Base-by-base conservation (phyloP, 2,888 invertebrate genomes). In the Callyntrura guangdongensis region DNA sequence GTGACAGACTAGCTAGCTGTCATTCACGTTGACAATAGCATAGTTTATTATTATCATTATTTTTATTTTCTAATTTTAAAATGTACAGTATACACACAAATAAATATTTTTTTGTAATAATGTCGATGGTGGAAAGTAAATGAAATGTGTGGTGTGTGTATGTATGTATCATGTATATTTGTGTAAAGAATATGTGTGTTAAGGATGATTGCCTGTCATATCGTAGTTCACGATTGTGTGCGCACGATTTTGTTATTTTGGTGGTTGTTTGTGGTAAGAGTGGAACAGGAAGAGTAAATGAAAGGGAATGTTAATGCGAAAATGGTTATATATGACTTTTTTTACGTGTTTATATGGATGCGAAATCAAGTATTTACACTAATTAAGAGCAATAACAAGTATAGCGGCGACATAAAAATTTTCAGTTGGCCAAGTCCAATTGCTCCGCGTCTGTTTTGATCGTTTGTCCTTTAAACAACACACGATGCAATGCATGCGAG, bases 1-100 rank as follows among this genome's bases (percentile, higher is more conserved):
- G 53, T 82, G 81, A 69, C 82, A 59, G 87, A 59, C 81, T 88
- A 53, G 82, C 81, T 88, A 53, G 82, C 81, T 88, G 82, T 88
- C 87, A 69, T 67, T 83, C 83, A 81, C 79, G 56, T 53, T 67
- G 72, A 82, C 53, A 81, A 81, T 53, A 88, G 56, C 49, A 79
- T 81, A 56, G 83, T 67, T 67, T 67, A 27, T 67, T 49, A 83
- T 83, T 74, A 47, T 79, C 8, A 47, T 36, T 36, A 36, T 56
- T 36, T 86, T 22, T 86, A 61, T 86, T 86, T 22, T 79, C 36
- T 36, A 36, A 36, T 6, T 36, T 36, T 36, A 36, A 36, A 36
- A 36, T 36, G 36, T 36, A 25, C 69, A 81, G 56, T 53, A 72
- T 3, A 79, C 17, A 79, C 17, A 53, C 49, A 27, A 11, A 56